phyloP scores from a whole-genome alignment of 2,888 invertebrate genomes.

The Pachliopta kotzebuea region DNA sequence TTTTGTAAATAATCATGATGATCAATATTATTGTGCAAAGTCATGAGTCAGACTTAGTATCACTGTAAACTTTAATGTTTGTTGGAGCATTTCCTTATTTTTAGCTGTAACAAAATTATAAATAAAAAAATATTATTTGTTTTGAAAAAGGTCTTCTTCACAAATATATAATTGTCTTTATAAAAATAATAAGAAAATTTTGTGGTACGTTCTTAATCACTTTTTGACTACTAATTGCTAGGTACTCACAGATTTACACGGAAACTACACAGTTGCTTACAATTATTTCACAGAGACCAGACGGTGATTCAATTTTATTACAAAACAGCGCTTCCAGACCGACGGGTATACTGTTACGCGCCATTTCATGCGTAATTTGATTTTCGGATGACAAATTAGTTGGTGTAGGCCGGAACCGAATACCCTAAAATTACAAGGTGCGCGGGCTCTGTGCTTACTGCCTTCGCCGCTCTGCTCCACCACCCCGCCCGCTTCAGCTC shows the following conservation, averaged over 20 bases:
- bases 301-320: conserved; percentile 69
- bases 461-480: conserved; percentile 33
- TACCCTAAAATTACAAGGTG: conserved; percentile 70
- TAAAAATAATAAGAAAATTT: not conserved
- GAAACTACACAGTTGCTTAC: conserved; percentile 43
- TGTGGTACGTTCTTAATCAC: not conserved
- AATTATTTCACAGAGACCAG: conserved; percentile 60
- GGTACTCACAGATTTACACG: conserved; percentile 19
- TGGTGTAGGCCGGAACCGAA: conserved; percentile 54
- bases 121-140: too few relatives aligned
- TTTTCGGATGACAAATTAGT: conserved; percentile 79
- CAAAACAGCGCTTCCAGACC: conserved; percentile 62
- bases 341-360: conserved; percentile 66
- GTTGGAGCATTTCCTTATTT: too few relatives aligned
- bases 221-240: conserved; percentile 1
- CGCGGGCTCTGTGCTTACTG: conserved; percentile 34
- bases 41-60: too few relatives aligned
- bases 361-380: conserved; percentile 77
- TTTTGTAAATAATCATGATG: not conserved
- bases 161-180: not conserved
- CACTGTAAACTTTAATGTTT: too few relatives aligned
- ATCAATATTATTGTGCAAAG: too few relatives aligned
- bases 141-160: too few relatives aligned
- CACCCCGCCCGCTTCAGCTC: conserved; percentile 31
- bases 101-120: too few relatives aligned